Evolutionary conservation across 2,888 invertebrate genomes (phyloP).

Genomic region (Leucozona laternaria): DNA sequence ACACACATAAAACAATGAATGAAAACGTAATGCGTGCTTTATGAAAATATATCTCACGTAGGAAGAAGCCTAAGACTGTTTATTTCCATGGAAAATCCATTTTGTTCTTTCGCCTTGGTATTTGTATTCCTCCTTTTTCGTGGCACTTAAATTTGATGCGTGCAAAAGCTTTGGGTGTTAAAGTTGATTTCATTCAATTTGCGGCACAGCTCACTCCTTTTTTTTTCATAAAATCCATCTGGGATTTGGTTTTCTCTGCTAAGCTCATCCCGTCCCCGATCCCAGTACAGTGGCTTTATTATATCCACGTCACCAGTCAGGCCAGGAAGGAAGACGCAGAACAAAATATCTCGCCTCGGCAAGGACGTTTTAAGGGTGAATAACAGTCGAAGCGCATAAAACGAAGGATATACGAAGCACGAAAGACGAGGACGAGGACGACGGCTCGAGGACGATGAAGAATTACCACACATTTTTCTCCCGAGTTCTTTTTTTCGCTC

Average conservation of each 20-base stretch:
- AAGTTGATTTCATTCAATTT: slow-evolving; percentile 61
- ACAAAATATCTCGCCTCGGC: slow-evolving; percentile 31
- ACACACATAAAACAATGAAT: background rate
- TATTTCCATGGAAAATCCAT: slow-evolving; percentile 28
- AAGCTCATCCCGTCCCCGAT: slow-evolving; percentile 1
- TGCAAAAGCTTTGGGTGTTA: slow-evolving; percentile 56
- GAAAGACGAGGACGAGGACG: background rate
- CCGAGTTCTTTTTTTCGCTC: slow-evolving; percentile 14
- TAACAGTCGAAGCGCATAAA: background rate
- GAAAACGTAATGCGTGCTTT: background rate
- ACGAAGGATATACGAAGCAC: slow-evolving; percentile 5
- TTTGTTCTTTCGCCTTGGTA: slow-evolving; percentile 22
- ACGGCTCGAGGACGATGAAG: slow-evolving; percentile 45
- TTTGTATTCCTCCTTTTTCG: slow-evolving; percentile 10
- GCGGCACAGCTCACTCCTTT: slow-evolving; percentile 35
- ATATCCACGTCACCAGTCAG: slow-evolving; percentile 26
- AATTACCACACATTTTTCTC: slow-evolving; percentile 63
- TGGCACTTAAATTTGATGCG: slow-evolving; percentile 46
- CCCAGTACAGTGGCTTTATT: background rate
- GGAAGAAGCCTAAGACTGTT: slow-evolving; percentile 6
- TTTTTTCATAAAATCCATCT: slow-evolving; percentile 10
- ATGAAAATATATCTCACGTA: background rate
- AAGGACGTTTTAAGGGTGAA: slow-evolving; percentile 73
- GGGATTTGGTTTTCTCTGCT: slow-evolving; percentile 5
- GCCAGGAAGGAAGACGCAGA: slow-evolving; percentile 16